A percentile compares a stretch with the other conserved stretches of the same genome.
These are phyloP conservation scores for Huso huso DNA, from an alignment of 2,797 vertebrate genomes.

Conservation along the genomic window DNA sequence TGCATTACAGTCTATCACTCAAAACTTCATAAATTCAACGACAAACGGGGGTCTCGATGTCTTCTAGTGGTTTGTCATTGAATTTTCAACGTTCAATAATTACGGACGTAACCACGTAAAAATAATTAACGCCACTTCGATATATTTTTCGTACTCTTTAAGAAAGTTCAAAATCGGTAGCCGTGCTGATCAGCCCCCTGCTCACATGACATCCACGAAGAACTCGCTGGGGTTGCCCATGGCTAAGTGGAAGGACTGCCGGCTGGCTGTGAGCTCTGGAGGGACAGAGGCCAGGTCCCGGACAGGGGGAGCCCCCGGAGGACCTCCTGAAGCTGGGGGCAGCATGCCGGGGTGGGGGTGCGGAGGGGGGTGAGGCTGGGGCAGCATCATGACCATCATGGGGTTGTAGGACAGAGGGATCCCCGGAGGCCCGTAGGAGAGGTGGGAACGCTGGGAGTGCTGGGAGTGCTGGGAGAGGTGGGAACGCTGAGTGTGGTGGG, in stretches of 20 bases:
- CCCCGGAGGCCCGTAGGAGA: constrained; percentile 61
- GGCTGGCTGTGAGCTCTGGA: constrained; percentile 77
- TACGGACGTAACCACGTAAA: no score
- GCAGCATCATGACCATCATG: constrained; percentile 82
- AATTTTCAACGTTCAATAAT: no score
- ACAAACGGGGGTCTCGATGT: no score
- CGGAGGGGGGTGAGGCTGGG: constrained; percentile 50
- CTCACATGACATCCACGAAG: constrained; percentile 79
- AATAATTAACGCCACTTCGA: no score
- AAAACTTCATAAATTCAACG: no score
- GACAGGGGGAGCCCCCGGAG: constrained; percentile 57
- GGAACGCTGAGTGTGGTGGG: constrained; percentile 49
- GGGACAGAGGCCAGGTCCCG: constrained; percentile 70
- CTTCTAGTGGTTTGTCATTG: no score
- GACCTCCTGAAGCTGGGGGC: constrained; percentile 47
- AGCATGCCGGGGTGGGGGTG: constrained; percentile 32
- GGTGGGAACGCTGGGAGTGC: constrained; percentile 41
- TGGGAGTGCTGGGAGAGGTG: constrained; percentile 34
- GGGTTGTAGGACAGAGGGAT: constrained; percentile 76
- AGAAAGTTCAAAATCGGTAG: no score
- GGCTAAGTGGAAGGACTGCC: constrained; percentile 82
- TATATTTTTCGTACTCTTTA: no score
- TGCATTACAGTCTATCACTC: no score
- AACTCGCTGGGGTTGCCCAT: constrained; percentile 88
- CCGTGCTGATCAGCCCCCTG: no score